Conservation (phyloP, 2,888 invertebrate species). For the Neocrepidodera transversa region DNA sequence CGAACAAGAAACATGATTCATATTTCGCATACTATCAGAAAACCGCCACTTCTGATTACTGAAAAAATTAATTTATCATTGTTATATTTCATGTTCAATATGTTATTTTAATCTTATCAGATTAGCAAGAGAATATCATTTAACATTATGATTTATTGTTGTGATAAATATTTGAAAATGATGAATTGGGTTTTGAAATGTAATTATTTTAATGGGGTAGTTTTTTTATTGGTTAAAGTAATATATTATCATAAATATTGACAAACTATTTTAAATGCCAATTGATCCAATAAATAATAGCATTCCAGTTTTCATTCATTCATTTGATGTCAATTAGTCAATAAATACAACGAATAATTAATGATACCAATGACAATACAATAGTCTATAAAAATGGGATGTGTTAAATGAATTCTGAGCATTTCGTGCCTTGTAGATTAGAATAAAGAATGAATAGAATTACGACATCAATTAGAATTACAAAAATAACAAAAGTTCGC, state of each 20-base stretch:
- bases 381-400: slow-evolving; percentile 1
- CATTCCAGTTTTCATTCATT: too few relatives aligned
- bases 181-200: too few relatives aligned
- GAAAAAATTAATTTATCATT: slow-evolving; percentile 32
- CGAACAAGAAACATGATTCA: slow-evolving; percentile 24
- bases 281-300: too few relatives aligned
- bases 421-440: background rate
- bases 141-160: background rate
- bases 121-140: slow-evolving; percentile 8
- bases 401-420: slow-evolving; percentile 6
- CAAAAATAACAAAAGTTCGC: slow-evolving; percentile 7
- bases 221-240: too few relatives aligned
- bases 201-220: too few relatives aligned
- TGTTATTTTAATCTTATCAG: slow-evolving; percentile 37
- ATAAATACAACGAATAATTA: too few relatives aligned
- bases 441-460: slow-evolving; percentile 1
- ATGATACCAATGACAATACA: too few relatives aligned
- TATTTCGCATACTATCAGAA: slow-evolving; percentile 17
- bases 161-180: too few relatives aligned
- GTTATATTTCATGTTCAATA: slow-evolving; percentile 28
- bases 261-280: too few relatives aligned
- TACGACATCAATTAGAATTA: slow-evolving; percentile 13
- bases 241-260: too few relatives aligned
- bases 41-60: slow-evolving; percentile 7
- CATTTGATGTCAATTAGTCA: too few relatives aligned